Evolutionary conservation across 2,888 invertebrate genomes (phyloP), one percentile per base, ranked within the genome.

Genomic region (Synergus gifuensis): DNA sequence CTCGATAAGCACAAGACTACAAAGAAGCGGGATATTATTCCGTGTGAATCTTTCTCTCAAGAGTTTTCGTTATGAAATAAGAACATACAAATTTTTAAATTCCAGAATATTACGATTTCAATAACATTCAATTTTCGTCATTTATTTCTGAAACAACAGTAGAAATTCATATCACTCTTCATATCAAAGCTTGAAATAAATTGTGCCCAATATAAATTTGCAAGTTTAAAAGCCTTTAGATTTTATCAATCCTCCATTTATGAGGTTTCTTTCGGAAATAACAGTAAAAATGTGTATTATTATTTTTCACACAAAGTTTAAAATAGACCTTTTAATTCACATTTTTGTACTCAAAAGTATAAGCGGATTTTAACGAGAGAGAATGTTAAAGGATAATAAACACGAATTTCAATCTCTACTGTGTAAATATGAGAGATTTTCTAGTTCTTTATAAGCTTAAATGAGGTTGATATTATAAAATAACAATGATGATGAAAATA

Each of bases 1-100:
- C 54, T 73, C 40, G 54, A 73, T 73, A 58, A 73, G 40, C 54
- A 73, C 54, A 49, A 49, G 40, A 73, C 54, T 54, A 73, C 73
- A 58, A 73, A 54, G 73, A 73, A 58, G 16, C n/a, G 40, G 36
- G 73, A 54, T 73, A 54, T 58, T 28, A 22, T 73, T 28, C 36
- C 4, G 9, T 8, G 22, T 36, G 2, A 49, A 11, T 46, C 66
- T 44, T 18, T 18, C 4, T 44, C 49, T 67, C 67, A 58, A 58
- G 36, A 36, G 36, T 36, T 36, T 0, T 36, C 36, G 4, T 36
- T 36, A 36, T 7, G 36, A 36, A 36, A 36, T 36, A 36, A 36
- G 5, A 36, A 36, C 5, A 5, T 36, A 36, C 36, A 7, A 36
- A 36, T 36, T 36, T 36, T 36, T 7, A 7, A 36, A 36, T 36